Evolutionary conservation across 2,888 invertebrate species (phyloP), one percentile per base, ranked within the genome.

Genomic region (Fissipunctia ypsillon): DNA sequence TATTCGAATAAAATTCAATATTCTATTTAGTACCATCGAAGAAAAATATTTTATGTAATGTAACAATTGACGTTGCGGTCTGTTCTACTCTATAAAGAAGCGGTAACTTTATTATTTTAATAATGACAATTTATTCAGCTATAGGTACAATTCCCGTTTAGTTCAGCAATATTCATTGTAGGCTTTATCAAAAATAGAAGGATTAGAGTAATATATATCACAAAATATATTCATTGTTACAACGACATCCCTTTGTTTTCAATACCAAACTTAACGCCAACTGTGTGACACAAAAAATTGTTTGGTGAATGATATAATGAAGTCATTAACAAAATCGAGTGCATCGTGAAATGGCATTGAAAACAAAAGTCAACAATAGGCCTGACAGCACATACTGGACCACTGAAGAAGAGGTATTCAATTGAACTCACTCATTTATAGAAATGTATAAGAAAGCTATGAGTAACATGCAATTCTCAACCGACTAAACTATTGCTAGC

Each of bases 121-220:
- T 79, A 84, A 59, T 80, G 81, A 83, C 83, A 84, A 81, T 91
- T 88, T 84, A 88, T 89, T 90, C 90, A 87, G 91, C 92, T 95
- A 92, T 91, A n/a, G n/a, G n/a, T n/a, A 94, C 94, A 94, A 94
- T 94, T 95, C 94, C 95, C 90, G 87, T 92, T 86, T 90, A 89
- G 88, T 87, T 93, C 91, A 93, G 94, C 93, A 93, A 95, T 94
- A 94, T 91, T 93, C 83, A 89, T 93, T 89, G 93, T 94, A 94
- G 95, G 95, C 95, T 93, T 93, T 96, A 96, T 96, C 96, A 96
- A 96, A 96, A 96, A 96, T 96, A 96, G 95, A 95, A 95, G 95
- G 95, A 92, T 95, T 94, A 95, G 91, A 95, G 93, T 95, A 91
- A 94, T 94, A 95, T 93, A 95, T 95, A 96, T 96, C 95, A 96